Evolutionary conservation across 2,797 vertebrate species (phyloP).

Genomic region (Leptodactylus fallax): DNA sequence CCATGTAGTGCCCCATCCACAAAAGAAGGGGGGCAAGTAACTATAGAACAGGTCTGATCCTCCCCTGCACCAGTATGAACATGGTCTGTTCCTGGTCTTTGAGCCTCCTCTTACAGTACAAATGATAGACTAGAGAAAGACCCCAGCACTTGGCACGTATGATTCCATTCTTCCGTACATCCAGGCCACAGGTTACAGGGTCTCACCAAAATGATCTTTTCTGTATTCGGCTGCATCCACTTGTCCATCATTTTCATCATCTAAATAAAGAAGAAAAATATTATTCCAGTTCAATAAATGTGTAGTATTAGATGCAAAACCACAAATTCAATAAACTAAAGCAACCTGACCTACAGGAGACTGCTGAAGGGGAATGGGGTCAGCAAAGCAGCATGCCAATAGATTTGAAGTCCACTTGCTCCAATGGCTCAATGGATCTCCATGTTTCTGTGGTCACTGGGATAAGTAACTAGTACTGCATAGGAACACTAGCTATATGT

Average conservation of each 20-base stretch:
- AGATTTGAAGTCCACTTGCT: no score
- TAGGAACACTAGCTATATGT: background rate
- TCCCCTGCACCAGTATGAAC: conserved; percentile 28
- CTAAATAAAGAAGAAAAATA: conserved; percentile 75
- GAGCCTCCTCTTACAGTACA: conserved; percentile 30
- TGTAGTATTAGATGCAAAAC: background rate
- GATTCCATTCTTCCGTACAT: conserved; percentile 46
- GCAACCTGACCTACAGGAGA: background rate
- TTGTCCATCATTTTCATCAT: conserved; percentile 93
- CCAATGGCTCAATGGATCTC: background rate
- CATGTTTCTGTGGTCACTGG: background rate
- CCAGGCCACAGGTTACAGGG: conserved; percentile 77
- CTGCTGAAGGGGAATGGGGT: background rate
- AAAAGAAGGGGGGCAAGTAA: conserved; percentile 12
- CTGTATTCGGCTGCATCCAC: conserved; percentile 90
- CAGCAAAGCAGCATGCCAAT: background rate
- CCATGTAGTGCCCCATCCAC: background rate
- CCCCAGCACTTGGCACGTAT: conserved; percentile 51
- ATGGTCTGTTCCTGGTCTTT: conserved; percentile 31
- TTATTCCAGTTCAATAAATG: background rate
- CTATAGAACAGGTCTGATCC: background rate
- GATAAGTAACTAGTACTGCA: background rate
- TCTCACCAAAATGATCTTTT: conserved; percentile 88
- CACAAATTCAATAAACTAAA: background rate
- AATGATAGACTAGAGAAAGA: conserved; percentile 33